These are phyloP conservation scores for Himantopus leucocephalus DNA, from an alignment of 2,113 vertebrate species.

Conservation along the genomic window DNA sequence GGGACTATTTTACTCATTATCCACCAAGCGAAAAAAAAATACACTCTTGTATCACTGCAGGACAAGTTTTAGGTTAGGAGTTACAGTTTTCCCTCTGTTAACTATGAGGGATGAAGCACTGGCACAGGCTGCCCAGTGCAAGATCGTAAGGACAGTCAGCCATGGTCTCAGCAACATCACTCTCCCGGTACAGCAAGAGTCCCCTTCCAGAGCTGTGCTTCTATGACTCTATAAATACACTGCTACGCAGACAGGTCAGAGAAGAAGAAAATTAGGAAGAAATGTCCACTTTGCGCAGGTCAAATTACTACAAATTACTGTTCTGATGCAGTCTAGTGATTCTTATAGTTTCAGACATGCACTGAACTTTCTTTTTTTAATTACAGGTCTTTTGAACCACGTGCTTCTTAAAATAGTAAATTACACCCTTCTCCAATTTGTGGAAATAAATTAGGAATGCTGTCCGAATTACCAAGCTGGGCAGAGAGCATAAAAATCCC, in stretches of 20 bases:
- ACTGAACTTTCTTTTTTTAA: constrained; percentile 21
- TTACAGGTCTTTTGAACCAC: constrained; percentile 40
- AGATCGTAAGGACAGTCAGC: neutral
- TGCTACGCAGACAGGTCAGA: neutral
- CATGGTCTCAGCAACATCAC: neutral
- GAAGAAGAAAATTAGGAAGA: constrained; percentile 1
- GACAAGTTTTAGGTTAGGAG: neutral
- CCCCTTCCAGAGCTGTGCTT: neutral
- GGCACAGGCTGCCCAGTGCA: neutral
- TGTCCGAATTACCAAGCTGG: neutral
- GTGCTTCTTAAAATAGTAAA: constrained; percentile 48
- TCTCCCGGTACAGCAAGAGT: neutral
- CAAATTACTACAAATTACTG: neutral
- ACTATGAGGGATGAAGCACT: neutral
- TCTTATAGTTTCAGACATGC: neutral
- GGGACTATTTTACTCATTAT: neutral
- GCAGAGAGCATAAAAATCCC: neutral
- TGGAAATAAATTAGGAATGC: constrained; percentile 24
- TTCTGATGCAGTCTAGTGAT: constrained; percentile 19
- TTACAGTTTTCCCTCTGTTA: neutral
- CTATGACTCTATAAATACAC: neutral
- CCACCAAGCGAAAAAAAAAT: neutral
- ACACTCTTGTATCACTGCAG: neutral
- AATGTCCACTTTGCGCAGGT: neutral
- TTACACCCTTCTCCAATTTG: neutral